Base-by-base conservation (phyloP, 2,888 invertebrate species). In the Diaperis boleti region DNA sequence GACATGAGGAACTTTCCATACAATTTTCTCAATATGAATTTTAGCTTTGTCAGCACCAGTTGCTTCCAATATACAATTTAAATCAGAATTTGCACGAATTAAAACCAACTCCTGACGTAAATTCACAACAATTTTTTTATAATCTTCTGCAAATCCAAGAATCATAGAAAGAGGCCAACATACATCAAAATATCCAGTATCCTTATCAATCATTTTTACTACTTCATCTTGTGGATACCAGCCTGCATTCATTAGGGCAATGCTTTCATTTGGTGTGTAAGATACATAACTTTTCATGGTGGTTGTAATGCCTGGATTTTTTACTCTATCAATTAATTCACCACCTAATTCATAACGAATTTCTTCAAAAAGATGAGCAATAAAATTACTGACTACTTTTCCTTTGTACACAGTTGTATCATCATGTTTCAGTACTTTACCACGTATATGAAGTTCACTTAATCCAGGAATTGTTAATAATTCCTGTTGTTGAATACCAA, bases 21-120 rank as follows among this genome's bases (percentile, higher is more conserved):
- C 26, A 14, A 69, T 50, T 59, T 69, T 67, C 6, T 15, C 20
- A 11, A 72, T 52, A 7, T 49, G 47, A 18, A 70, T n/a, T n/a
- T n/a, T n/a, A n/a, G n/a, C n/a, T n/a, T n/a, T n/a, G n/a, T n/a
- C n/a, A n/a, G n/a, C n/a, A n/a, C n/a, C n/a, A n/a, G n/a, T 7
- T 42, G n/a, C 54, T 47, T 45, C 37, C 66, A 56, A 60, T 49
- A 8, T n/a, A 75, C 55, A 39, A 67, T 79, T 77, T 29, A 33
- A 26, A 39, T 69, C 49, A 31, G 42, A 42, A 42, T 68, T 74
- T 17, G 75, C 66, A 60, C 79, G 67, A 11, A 69, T 69, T 13
- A 81, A 59, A 54, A 77, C 71, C 26, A 77, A 62, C 68, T 81
- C 79, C 74, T 80, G 79, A 72, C 77, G 78, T 50, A 73, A 73